Percentiles rank a stretch among this genome's conserved stretches.
phyloP scores from a whole-genome alignment of 2,888 invertebrate genomes.

The Drosophila stalkeri region DNA sequence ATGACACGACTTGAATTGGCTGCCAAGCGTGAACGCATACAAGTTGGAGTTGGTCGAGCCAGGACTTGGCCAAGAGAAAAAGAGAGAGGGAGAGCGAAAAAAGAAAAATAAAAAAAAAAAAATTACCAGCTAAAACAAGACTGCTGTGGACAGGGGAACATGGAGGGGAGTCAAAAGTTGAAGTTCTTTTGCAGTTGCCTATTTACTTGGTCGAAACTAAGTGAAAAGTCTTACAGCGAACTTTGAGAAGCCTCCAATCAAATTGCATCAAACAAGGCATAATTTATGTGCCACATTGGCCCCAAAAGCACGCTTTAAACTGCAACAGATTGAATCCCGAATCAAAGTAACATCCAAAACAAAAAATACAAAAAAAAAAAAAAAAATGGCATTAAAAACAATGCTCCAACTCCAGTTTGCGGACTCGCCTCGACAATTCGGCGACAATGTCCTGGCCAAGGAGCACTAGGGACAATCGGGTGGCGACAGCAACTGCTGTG shows the following conservation, averaged over 20 bases:
- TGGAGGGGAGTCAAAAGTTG: constrained; percentile 22
- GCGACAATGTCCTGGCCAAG: constrained; percentile 5
- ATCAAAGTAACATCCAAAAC: constrained; percentile 17
- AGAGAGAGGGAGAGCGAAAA: background rate
- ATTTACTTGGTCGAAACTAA: constrained; percentile 39
- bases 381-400: constrained; percentile 24
- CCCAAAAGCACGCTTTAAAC: constrained; percentile 47
- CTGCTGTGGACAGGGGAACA: background rate
- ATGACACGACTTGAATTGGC: constrained; percentile 79
- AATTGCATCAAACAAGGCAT: constrained; percentile 67
- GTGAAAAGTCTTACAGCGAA: constrained; percentile 33
- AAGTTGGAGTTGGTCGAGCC: constrained; percentile 66
- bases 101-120: constrained; percentile 9
- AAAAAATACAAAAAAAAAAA: background rate
- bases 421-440: constrained; percentile 2
- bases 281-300: constrained; percentile 64
- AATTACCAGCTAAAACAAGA: constrained; percentile 28
- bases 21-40: constrained; percentile 80
- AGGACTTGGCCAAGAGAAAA: constrained; percentile 57
- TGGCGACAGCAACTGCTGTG: background rate
- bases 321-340: constrained; percentile 50
- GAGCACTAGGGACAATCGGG: background rate
- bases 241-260: constrained; percentile 61
- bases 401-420: constrained; percentile 50
- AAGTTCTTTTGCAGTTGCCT: constrained; percentile 38